These are phyloP conservation scores for Hydropsyche tenuis DNA, from an alignment of 1,140 invertebrate genomes.

Conservation along the genomic window DNA sequence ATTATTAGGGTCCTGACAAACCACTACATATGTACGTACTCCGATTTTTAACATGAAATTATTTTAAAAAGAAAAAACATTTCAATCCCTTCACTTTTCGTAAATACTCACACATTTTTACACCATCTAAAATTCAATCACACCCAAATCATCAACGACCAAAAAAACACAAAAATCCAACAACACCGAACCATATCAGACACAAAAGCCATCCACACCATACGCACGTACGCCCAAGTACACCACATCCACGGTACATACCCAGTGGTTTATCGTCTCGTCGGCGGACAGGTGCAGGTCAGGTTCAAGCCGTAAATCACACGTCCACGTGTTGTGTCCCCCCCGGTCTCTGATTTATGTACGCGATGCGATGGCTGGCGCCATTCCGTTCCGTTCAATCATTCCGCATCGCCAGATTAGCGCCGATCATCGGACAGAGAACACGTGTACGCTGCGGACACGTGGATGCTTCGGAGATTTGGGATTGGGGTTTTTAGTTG, in stretches of 20 bases:
- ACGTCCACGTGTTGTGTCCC: conserved; percentile 11
- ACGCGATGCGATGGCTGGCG: not conserved
- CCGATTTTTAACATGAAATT: no score
- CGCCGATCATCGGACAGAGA: not conserved
- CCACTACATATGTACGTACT: no score
- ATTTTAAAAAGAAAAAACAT: no score
- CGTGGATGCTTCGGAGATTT: no score
- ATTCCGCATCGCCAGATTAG: not conserved
- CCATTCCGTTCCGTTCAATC: not conserved
- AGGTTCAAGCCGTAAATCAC: conserved; percentile 19
- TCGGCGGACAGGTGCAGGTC: conserved; percentile 20
- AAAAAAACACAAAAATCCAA: not conserved
- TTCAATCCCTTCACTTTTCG: no score
- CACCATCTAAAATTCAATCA: not conserved
- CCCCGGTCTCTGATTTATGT: conserved; percentile 10
- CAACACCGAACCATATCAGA: not conserved
- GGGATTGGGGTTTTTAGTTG: no score
- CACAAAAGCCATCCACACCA: not conserved
- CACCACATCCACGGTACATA: no score
- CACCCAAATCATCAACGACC: not conserved
- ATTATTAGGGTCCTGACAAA: no score
- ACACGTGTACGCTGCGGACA: not conserved
- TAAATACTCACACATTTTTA: no score
- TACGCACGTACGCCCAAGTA: no score
- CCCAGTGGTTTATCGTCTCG: no score